phyloP scores from a whole-genome alignment of 23 tunicate species.

The Ciona savignyi region DNA sequence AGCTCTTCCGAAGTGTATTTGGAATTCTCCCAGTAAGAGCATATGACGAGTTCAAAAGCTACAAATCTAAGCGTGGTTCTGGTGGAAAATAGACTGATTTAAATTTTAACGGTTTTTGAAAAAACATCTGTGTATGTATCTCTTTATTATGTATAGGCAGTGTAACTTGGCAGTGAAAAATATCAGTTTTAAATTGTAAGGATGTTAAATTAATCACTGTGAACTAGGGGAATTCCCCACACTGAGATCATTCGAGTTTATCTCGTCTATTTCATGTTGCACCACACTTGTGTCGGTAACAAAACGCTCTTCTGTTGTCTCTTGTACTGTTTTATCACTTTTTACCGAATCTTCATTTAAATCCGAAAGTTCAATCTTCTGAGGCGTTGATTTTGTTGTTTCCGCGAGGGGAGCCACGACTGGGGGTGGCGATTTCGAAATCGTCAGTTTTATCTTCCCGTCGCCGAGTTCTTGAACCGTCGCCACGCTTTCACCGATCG shows the following conservation, averaged over 20 bases:
- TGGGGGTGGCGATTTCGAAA: background rate
- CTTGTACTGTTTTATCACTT: background rate
- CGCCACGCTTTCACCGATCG: background rate
- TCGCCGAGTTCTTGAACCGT: background rate
- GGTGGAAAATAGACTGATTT: background rate
- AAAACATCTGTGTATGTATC: too few relatives aligned
- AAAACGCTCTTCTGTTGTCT: background rate
- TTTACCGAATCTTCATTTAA: background rate
- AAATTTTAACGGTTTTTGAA: background rate
- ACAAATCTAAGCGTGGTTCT: background rate
- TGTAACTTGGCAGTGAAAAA: too few relatives aligned
- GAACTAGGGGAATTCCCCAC: background rate
- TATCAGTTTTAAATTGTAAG: too few relatives aligned
- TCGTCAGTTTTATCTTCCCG: background rate
- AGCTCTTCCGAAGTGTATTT: constrained; percentile 18
- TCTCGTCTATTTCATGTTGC: background rate
- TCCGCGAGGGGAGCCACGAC: background rate
- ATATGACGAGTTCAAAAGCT: background rate
- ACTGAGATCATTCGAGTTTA: background rate
- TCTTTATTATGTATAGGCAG: too few relatives aligned
- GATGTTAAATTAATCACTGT: too few relatives aligned
- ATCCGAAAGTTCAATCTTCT: background rate
- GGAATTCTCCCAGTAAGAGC: constrained; percentile 5
- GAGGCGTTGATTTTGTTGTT: background rate
- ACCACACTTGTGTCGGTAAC: background rate